Conservation (phyloP, 2,888 invertebrate genomes). For the Crepidodera aurea region DNA sequence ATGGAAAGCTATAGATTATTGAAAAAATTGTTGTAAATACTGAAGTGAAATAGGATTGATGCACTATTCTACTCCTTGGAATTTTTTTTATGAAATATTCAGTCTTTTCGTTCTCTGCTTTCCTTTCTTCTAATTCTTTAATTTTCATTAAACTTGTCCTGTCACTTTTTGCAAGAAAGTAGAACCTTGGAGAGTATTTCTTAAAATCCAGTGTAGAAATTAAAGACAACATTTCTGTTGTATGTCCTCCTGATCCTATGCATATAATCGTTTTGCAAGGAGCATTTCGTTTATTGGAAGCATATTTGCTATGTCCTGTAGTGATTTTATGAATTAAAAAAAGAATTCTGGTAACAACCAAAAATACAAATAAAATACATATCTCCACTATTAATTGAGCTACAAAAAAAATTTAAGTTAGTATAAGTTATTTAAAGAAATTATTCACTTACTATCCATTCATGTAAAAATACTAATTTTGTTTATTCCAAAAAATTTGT, state of each 20-base stretch:
- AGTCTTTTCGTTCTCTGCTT: slow-evolving; percentile 38
- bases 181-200: slow-evolving; percentile 77
- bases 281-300: slow-evolving; percentile 45
- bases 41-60: slow-evolving; percentile 84
- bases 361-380: slow-evolving; percentile 45
- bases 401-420: slow-evolving; percentile 36
- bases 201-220: slow-evolving; percentile 68
- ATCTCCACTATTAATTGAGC: slow-evolving; percentile 48
- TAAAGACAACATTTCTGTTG: slow-evolving; percentile 89
- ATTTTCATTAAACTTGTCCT: slow-evolving; percentile 77
- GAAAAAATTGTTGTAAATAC: slow-evolving; percentile 81
- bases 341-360: slow-evolving; percentile 53
- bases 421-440: too few species aligned
- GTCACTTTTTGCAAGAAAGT: slow-evolving; percentile 82
- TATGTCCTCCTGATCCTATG: slow-evolving; percentile 89
- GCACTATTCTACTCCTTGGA: slow-evolving; percentile 86
- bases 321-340: slow-evolving; percentile 58
- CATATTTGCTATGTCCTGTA: slow-evolving; percentile 53
- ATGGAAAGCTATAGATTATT: slow-evolving; percentile 71
- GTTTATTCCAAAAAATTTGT: too few species aligned
- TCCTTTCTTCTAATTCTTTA: slow-evolving; percentile 61
- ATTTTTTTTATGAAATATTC: slow-evolving; percentile 69
- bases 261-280: slow-evolving; percentile 68
- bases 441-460: slow-evolving; percentile 19
- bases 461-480: too few species aligned